These are phyloP conservation scores for Euura lappo DNA, from an alignment of 1,140 invertebrate genomes.

Conservation along the genomic window DNA sequence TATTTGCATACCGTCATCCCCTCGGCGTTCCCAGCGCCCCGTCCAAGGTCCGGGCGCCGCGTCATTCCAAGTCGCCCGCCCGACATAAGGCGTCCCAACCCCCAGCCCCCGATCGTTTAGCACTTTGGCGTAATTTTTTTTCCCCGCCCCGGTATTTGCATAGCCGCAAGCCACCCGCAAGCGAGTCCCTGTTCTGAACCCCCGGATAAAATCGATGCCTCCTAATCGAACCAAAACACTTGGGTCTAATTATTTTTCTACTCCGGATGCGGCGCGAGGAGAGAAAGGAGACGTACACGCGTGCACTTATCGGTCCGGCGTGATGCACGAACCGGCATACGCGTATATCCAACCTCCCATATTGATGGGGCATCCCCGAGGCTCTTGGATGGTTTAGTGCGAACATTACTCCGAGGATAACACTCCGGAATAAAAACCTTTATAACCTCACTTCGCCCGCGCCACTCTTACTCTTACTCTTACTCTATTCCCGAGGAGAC, in stretches of 20 bases:
- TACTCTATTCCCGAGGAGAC: no score
- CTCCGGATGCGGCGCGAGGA: background rate
- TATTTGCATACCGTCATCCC: slow-evolving; percentile 51
- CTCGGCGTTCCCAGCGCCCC: background rate
- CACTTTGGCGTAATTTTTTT: slow-evolving; percentile 51
- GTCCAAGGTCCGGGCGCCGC: slow-evolving; percentile 31
- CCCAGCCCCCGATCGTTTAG: slow-evolving; percentile 47
- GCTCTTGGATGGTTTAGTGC: slow-evolving; percentile 42
- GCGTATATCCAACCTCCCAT: slow-evolving; percentile 34
- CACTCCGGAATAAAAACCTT: slow-evolving; percentile 51
- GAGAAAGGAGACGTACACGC: background rate
- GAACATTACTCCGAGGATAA: slow-evolving; percentile 47
- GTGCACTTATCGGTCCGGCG: background rate
- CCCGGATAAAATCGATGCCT: slow-evolving; percentile 42
- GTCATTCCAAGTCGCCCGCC: slow-evolving; percentile 45
- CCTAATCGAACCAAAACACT: slow-evolving; percentile 49
- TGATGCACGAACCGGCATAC: slow-evolving; percentile 5
- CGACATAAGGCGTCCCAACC: slow-evolving; percentile 43
- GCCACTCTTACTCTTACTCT: background rate
- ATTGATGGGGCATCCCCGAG: slow-evolving; percentile 39
- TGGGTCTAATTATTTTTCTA: slow-evolving; percentile 31
- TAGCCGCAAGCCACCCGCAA: slow-evolving; percentile 31
- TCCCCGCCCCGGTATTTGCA: slow-evolving; percentile 41
- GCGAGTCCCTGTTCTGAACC: slow-evolving; percentile 10
- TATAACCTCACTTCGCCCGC: slow-evolving; percentile 46